Conservation (phyloP, 2,888 invertebrate genomes). For the Scaptomyza parva region DNA sequence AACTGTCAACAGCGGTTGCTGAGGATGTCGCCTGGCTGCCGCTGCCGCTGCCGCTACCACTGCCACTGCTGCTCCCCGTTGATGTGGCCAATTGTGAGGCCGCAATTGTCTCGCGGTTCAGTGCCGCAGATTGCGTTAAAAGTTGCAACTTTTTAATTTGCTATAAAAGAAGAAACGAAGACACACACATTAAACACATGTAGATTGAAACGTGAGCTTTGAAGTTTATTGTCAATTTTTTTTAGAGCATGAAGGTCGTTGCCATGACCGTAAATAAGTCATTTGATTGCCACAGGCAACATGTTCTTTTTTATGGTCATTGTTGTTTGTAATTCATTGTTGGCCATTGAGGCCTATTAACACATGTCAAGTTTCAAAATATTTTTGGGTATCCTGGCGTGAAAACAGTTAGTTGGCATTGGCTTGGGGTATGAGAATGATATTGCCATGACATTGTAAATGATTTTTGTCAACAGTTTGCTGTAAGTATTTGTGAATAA, state of each 20-base stretch:
- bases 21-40: conserved; percentile 61
- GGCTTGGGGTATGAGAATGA: too few relatives aligned
- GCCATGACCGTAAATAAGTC: conserved; percentile 19
- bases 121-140: conserved; percentile 84
- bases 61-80: conserved; percentile 67
- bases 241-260: conserved; percentile 1
- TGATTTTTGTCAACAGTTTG: background rate
- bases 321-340: conserved; percentile 3
- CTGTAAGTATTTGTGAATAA: background rate
- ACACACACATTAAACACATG: conserved; percentile 17
- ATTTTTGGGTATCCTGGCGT: background rate
- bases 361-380: conserved; percentile 2
- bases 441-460: background rate
- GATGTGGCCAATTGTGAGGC: conserved; percentile 85
- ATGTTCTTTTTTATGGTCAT: background rate
- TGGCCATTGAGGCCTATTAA: background rate
- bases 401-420: background rate
- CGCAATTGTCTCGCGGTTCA: conserved; percentile 85
- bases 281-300: conserved; percentile 27
- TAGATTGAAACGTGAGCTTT: conserved; percentile 9
- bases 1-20: conserved; percentile 70
- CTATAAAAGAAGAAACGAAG: conserved; percentile 62
- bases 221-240: background rate
- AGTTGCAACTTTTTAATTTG: conserved; percentile 85
- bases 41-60: conserved; percentile 52